These are phyloP conservation scores for Ceratoteleas bidentatus DNA, from an alignment of 1,140 invertebrate genomes.

Conservation along the genomic window DNA sequence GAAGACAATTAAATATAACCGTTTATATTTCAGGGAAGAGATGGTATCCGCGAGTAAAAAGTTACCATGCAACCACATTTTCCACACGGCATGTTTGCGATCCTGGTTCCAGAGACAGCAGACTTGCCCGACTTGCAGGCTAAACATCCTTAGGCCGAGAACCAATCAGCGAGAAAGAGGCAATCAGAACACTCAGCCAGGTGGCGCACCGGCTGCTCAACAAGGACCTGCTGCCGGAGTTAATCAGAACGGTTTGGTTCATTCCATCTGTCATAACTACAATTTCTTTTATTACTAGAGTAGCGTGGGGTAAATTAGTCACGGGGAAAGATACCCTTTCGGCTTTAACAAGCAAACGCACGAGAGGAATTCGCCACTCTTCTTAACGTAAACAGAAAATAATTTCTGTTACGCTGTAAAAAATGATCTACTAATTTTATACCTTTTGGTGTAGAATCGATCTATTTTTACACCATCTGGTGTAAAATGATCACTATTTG, in stretches of 20 bases:
- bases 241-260: constrained; percentile 68
- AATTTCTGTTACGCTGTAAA: too few species aligned
- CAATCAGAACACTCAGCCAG: constrained; percentile 66
- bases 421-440: too few species aligned
- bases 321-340: too few species aligned
- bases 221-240: constrained; percentile 73
- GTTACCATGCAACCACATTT: constrained; percentile 99
- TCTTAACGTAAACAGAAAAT: too few species aligned
- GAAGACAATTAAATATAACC: neutral
- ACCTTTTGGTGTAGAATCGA: too few species aligned
- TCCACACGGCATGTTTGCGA: constrained; percentile 98
- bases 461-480: too few species aligned
- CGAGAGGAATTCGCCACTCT: too few species aligned
- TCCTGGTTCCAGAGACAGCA: constrained; percentile 99
- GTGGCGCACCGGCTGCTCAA: constrained; percentile 75
- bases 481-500: too few species aligned
- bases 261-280: too few species aligned
- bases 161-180: constrained; percentile 61
- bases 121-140: constrained; percentile 98
- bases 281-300: too few species aligned
- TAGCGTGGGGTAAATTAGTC: too few species aligned
- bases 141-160: constrained; percentile 90
- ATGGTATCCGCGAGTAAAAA: constrained; percentile 94
- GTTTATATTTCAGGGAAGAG: constrained; percentile 78
- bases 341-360: too few species aligned